These are phyloP conservation scores for Ganaspis brasiliensis DNA, from an alignment of 2,888 invertebrate species.

Conservation along the genomic window DNA sequence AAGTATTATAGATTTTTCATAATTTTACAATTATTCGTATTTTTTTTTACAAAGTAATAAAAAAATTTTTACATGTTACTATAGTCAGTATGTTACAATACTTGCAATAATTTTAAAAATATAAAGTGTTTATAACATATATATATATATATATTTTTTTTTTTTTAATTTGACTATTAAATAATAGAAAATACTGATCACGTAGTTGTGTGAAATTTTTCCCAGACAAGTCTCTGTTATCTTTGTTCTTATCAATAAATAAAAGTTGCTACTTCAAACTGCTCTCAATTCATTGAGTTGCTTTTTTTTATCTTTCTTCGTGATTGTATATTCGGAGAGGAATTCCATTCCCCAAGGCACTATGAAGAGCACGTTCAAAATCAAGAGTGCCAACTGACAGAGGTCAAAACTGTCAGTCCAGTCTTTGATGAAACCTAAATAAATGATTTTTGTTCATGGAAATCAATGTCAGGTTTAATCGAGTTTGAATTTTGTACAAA, in stretches of 20 bases:
- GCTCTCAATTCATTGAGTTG: conserved; percentile 19
- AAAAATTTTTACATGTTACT: no score
- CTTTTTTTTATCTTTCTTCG: conserved; percentile 18
- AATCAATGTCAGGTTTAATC: not conserved
- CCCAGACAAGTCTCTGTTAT: conserved; percentile 43
- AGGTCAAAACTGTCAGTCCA: conserved; percentile 85
- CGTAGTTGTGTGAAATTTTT: not conserved
- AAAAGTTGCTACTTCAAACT: conserved; percentile 8
- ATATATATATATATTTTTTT: conserved; percentile 12
- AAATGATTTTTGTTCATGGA: conserved; percentile 25
- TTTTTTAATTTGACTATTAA: not conserved
- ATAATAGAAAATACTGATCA: not conserved
- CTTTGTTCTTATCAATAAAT: conserved; percentile 56
- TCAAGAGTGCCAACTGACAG: conserved; percentile 86
- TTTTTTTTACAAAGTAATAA: no score
- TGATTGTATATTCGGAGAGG: conserved; percentile 20
- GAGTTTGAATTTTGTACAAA: no score
- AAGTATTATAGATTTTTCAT: no score
- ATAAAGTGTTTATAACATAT: not conserved
- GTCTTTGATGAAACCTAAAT: conserved; percentile 84
- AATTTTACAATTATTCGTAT: no score
- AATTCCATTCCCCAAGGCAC: conserved; percentile 87
- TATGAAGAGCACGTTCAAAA: conserved; percentile 85
- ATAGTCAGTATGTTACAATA: not conserved
- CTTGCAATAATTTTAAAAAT: not conserved